phyloP scores from a whole-genome alignment of 2,888 invertebrate genomes.

The Zele albiditarsus region DNA sequence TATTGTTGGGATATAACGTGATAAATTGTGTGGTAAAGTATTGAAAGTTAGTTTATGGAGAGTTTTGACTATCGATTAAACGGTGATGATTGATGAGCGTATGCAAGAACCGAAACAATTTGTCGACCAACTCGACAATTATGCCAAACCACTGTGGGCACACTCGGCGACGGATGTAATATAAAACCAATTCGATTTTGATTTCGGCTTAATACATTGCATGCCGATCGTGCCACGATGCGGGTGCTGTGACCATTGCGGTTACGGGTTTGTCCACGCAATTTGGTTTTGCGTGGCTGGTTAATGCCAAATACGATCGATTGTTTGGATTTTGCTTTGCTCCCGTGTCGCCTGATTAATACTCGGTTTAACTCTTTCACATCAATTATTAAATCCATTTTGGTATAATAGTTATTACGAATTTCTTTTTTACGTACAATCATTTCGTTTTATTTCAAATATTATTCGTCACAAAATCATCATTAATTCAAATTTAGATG shows the following conservation, averaged over 20 bases:
- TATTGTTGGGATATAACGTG: conserved; percentile 1
- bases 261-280: conserved; percentile 57
- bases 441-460: neutral
- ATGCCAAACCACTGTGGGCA: conserved; percentile 44
- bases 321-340: conserved; percentile 34
- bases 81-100: conserved; percentile 41
- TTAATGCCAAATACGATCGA: conserved; percentile 45
- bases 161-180: conserved; percentile 41
- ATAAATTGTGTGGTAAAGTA: conserved; percentile 18
- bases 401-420: neutral
- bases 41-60: conserved; percentile 30
- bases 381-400: conserved; percentile 4
- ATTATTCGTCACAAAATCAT: neutral
- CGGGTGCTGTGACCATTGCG: conserved; percentile 52
- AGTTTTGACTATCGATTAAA: conserved; percentile 38
- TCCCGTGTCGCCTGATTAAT: conserved; percentile 29
- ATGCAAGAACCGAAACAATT: conserved; percentile 48
- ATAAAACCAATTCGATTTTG: conserved; percentile 54
- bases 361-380: conserved; percentile 35
- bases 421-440: neutral
- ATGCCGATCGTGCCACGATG: conserved; percentile 46
- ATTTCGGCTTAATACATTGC: conserved; percentile 55
- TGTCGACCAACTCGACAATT: conserved; percentile 50
- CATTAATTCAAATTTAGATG: neutral
- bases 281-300: conserved; percentile 57